Percentiles rank a stretch among this genome's conserved stretches.
Evolutionary conservation across 30 jellyfish, hydroid and myxozoan species (phyloP).

Genomic region (Chironex yamaguchii): DNA sequence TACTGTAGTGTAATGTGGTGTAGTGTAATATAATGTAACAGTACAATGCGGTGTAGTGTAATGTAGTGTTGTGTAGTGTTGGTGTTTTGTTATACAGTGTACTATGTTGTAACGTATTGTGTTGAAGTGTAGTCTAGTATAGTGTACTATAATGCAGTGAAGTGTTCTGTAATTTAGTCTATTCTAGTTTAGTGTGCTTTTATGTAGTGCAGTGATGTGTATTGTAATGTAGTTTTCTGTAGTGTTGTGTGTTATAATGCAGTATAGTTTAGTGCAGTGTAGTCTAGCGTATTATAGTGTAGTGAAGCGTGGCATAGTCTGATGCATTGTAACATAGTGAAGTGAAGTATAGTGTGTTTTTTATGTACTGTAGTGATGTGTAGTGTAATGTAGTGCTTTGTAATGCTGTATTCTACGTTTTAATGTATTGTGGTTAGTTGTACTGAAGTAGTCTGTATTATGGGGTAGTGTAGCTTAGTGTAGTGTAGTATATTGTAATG

Average conservation of each 20-base stretch:
- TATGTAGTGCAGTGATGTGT: background rate
- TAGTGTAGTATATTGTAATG: background rate
- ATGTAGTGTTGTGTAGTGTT: too few species aligned
- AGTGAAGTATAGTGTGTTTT: background rate
- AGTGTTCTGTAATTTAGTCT: too few species aligned
- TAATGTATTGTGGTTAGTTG: background rate
- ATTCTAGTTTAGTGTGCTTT: too few species aligned
- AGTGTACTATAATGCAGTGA: too few species aligned
- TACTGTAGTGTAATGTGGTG: too few species aligned
- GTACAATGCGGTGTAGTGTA: too few species aligned
- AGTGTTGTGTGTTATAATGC: background rate
- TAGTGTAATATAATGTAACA: too few species aligned
- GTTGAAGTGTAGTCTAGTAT: too few species aligned
- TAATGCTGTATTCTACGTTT: too few species aligned
- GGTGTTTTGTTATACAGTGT: too few species aligned
- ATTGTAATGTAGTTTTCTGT: background rate
- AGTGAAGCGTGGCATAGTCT: background rate
- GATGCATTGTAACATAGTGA: background rate
- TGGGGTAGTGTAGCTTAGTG: background rate
- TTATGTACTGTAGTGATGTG: background rate
- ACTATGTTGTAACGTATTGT: too few species aligned
- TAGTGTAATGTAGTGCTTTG: background rate
- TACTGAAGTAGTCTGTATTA: background rate
- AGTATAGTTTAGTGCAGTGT: background rate
- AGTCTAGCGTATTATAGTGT: background rate